A percentile compares a stretch with the other conserved stretches of the same genome.
Conservation (phyloP, 2,797 vertebrate species). For the Todus mexicanus region DNA sequence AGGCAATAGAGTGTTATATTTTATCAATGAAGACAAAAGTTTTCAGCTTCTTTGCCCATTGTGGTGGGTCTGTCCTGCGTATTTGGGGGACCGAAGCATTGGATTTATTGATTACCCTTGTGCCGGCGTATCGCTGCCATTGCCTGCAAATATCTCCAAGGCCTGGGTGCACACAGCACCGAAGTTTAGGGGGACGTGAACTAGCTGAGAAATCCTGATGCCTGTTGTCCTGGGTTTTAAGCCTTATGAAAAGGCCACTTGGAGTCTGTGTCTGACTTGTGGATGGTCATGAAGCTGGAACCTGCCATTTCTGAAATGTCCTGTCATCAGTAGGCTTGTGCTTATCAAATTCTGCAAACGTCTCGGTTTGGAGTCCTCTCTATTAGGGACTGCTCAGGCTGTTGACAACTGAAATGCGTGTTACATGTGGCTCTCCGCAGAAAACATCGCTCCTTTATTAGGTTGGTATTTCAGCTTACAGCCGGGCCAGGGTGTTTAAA, state of each 20-base stretch:
- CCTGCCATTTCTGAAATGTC: not conserved
- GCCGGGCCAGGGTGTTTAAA: not conserved
- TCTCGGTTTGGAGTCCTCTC: not conserved
- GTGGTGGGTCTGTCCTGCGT: fast-evolving
- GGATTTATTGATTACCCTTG: no score
- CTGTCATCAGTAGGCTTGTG: not conserved
- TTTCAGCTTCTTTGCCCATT: not conserved
- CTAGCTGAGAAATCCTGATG: not conserved
- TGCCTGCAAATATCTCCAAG: not conserved
- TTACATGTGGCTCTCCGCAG: not conserved
- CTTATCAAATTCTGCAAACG: not conserved
- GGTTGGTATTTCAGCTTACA: not conserved
- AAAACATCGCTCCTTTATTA: not conserved
- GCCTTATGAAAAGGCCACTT: not conserved
- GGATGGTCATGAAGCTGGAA: not conserved
- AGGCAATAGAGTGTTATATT: not conserved
- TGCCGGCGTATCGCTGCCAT: not conserved
- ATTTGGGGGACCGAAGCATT: not conserved
- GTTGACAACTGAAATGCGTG: not conserved
- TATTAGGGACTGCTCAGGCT: not conserved
- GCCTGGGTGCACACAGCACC: not conserved
- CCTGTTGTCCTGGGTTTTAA: not conserved
- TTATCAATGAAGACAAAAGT: not conserved
- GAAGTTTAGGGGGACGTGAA: not conserved
- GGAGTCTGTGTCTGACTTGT: not conserved